Conservation (phyloP, 2,888 invertebrate species). For the Pollenia amentaria region DNA sequence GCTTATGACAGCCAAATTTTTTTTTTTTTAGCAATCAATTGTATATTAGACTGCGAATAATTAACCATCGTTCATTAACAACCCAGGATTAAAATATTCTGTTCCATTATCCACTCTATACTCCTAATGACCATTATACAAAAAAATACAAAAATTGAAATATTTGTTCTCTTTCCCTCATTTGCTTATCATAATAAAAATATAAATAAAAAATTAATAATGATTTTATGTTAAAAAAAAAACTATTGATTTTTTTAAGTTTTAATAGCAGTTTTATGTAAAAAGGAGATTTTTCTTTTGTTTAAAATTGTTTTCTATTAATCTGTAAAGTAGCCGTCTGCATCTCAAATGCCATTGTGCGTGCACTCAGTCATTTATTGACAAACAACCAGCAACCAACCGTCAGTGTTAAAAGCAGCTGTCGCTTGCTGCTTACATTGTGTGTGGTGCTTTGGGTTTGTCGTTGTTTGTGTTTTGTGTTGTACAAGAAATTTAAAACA, state of each 20-base stretch:
- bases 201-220: neutral
- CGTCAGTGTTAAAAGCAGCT: slow-evolving; percentile 43
- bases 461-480: slow-evolving; percentile 2
- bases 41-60: too few species aligned
- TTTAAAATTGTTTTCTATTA: slow-evolving; percentile 28
- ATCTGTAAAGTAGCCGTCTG: slow-evolving; percentile 59
- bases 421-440: slow-evolving; percentile 50
- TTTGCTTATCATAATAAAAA: neutral
- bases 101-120: neutral
- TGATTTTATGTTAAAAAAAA: slow-evolving; percentile 48
- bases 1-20: too few species aligned
- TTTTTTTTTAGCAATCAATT: too few species aligned
- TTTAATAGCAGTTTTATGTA: slow-evolving; percentile 24
- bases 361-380: slow-evolving; percentile 9
- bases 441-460: slow-evolving; percentile 6
- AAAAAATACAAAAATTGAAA: slow-evolving; percentile 9
- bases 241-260: slow-evolving; percentile 43
- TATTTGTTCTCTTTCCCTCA: slow-evolving; percentile 29
- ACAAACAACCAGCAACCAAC: slow-evolving; percentile 10
- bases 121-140: slow-evolving; percentile 48
- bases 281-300: slow-evolving; percentile 26
- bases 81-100: too few species aligned
- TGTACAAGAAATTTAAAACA: slow-evolving; percentile 25
- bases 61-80: too few species aligned
- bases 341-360: slow-evolving; percentile 16